Evolutionary conservation across 2,888 invertebrate species (phyloP), one percentile per base, ranked within the genome.

Genomic region (Andrena haemorrhoa): DNA sequence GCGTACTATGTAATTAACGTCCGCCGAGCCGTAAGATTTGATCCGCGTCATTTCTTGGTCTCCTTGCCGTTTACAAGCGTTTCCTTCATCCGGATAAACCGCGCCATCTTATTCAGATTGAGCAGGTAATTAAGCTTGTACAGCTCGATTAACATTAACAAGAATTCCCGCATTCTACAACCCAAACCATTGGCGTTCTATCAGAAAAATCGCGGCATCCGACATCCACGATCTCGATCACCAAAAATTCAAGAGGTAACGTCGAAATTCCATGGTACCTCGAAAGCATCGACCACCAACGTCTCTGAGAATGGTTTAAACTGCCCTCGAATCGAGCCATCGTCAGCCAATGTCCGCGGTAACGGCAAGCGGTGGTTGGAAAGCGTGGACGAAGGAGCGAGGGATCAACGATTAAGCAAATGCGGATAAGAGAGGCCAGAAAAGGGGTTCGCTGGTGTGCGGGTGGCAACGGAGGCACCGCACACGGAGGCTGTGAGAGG

Each of bases 331-430:
- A 16, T 41, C 41, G 26, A 56, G 63, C 20, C n/a, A 68, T 51
- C 51, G 53, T 60, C 16, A n/a, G 3, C 16, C 20, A 20, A n/a
- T 8, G 20, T n/a, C 53, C 53, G 31, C 29, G 5, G 58, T 5
- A 60, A 35, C 41, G 8, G n/a, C 33, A 51, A 63, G 51, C 72
- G 75, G 51, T 58, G 75, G 56, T 12, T 12, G 26, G 61, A 79
- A 66, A 69, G 47, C 56, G 47, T 47, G 31, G 68, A 75, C 20
- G 61, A 56, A 23, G 64, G 51, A 35, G 35, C 35, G 61, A 64
- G 41, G 64, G 66, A 31, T 75, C 78, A 82, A 16, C 79, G 89
- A 89, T 90, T 88, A 89, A 83, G 88, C 56, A 89, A 90, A 86
- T 74, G 71, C 77, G 85, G 85, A 86, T 88, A 85, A 79, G 58